Conservation (phyloP, 2,888 invertebrate species). For the Bruchidius siliquastri region DNA sequence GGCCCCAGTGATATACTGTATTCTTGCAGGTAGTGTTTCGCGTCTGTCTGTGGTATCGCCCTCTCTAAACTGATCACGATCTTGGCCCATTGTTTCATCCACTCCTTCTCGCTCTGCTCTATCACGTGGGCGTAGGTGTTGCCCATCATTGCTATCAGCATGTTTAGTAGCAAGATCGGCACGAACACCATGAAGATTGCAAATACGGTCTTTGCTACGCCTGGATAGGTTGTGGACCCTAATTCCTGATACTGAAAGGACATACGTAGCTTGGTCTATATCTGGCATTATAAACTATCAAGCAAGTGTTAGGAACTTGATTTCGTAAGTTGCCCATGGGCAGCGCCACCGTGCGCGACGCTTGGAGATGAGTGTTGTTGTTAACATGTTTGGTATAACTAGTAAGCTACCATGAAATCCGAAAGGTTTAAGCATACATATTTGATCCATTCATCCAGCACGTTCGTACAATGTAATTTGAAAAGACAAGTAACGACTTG, state of each 20-base stretch:
- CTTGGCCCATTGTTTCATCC: constrained; percentile 99
- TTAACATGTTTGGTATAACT: too few species aligned
- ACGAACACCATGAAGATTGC: constrained; percentile 97
- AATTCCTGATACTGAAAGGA: constrained; percentile 83
- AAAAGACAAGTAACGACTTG: too few species aligned
- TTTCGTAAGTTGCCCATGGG: too few species aligned
- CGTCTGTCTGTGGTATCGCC: constrained; percentile 84
- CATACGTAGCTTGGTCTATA: too few species aligned
- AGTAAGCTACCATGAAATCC: too few species aligned
- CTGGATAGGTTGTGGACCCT: constrained; percentile 83
- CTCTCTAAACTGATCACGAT: constrained; percentile 95
- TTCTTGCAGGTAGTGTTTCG: constrained; percentile 86
- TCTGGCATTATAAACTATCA: too few species aligned
- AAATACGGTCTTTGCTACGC: constrained; percentile 92
- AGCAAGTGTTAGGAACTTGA: too few species aligned
- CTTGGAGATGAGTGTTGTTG: too few species aligned
- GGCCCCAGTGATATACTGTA: constrained; percentile 92
- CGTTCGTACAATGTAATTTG: too few species aligned
- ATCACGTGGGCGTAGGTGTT: constrained; percentile 98
- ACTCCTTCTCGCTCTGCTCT: constrained; percentile 97
- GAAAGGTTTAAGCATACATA: too few species aligned
- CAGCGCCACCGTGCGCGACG: too few species aligned
- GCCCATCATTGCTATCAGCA: constrained; percentile 99
- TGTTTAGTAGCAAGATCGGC: constrained; percentile 92
- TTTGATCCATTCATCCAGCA: too few species aligned